These are phyloP conservation scores for Thymallus thymallus DNA, from an alignment of 2,113 vertebrate species.

Conservation along the genomic window DNA sequence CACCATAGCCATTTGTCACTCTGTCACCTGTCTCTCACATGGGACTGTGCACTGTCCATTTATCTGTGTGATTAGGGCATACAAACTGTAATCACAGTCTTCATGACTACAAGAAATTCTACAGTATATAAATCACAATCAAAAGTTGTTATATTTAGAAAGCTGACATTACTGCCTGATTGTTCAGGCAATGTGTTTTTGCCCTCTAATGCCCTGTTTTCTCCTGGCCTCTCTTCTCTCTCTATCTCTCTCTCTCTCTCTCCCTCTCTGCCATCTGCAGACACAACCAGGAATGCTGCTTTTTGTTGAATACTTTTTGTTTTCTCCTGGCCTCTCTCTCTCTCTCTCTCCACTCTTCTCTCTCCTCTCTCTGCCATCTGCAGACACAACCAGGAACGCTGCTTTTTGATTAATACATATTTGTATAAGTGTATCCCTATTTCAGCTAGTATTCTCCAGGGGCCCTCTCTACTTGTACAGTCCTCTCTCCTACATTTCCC, in stretches of 20 bases:
- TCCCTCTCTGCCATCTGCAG: constrained; percentile 64
- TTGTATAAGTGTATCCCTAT: constrained; percentile 63
- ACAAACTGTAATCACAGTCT: not conserved
- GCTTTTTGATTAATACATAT: constrained; percentile 75
- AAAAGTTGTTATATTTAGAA: no score
- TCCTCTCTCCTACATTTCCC: constrained; percentile 64
- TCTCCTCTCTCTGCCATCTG: constrained; percentile 59
- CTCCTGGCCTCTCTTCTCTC: constrained; percentile 23
- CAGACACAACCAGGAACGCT: constrained; percentile 50
- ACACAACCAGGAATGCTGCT: constrained; percentile 46
- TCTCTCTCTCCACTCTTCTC: not conserved
- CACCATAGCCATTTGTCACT: constrained; percentile 58
- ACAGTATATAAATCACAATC: not conserved
- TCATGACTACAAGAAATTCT: not conserved
- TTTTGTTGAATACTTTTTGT: constrained; percentile 72
- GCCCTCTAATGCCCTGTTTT: not conserved
- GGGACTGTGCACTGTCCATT: constrained; percentile 53
- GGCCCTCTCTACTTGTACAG: constrained; percentile 41
- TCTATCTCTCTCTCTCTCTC: not conserved
- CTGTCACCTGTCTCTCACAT: constrained; percentile 55
- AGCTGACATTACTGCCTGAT: constrained; percentile 1
- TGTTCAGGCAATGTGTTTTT: constrained; percentile 15
- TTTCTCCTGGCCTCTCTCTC: constrained; percentile 21
- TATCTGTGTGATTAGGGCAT: constrained; percentile 16
- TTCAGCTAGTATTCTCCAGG: constrained; percentile 65